These are phyloP conservation scores for Euphysa ruthae DNA, from an alignment of 30 jellyfish, hydroid and myxozoan species.

Conservation along the genomic window DNA sequence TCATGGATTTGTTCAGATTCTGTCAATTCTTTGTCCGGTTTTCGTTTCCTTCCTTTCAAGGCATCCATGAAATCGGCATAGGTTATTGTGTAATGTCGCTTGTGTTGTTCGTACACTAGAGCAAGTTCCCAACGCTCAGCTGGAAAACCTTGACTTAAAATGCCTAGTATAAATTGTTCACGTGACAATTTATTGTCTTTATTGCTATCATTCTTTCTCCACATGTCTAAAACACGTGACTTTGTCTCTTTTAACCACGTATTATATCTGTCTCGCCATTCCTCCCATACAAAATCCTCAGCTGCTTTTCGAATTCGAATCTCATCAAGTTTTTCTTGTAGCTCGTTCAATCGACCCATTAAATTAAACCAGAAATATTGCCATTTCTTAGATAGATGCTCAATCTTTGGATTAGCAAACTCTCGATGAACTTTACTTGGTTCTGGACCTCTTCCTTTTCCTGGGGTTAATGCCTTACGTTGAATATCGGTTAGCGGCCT, in stretches of 20 bases:
- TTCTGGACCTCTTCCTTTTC: conserved; percentile 37
- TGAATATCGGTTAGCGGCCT: conserved; percentile 50
- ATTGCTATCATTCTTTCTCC: conserved; percentile 78
- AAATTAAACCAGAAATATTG: conserved; percentile 73
- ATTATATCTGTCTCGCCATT: conserved; percentile 79
- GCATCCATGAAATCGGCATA: conserved; percentile 82
- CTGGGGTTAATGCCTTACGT: conserved; percentile 29
- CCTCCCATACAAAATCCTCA: conserved; percentile 89
- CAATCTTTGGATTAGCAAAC: conserved; percentile 61
- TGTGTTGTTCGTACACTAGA: conserved; percentile 58
- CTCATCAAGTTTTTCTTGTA: conserved; percentile 69
- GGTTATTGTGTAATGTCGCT: conserved; percentile 37
- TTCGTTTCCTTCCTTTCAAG: conserved; percentile 57
- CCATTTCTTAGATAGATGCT: conserved; percentile 84
- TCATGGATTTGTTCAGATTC: conserved; percentile 73
- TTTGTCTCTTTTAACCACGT: conserved; percentile 81
- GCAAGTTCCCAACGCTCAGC: conserved; percentile 94
- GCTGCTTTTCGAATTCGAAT: conserved; percentile 86
- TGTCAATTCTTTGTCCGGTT: conserved; percentile 60
- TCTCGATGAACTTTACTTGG: conserved; percentile 61
- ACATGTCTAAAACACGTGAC: conserved; percentile 74
- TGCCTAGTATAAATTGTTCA: conserved; percentile 70
- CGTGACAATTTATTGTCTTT: conserved; percentile 63
- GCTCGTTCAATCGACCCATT: conserved; percentile 55
- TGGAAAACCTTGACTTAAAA: conserved; percentile 53